Percentiles rank a stretch among this genome's conserved stretches.
Conservation (phyloP, 1,140 invertebrate genomes). For the Drosophila sechellia region DNA sequence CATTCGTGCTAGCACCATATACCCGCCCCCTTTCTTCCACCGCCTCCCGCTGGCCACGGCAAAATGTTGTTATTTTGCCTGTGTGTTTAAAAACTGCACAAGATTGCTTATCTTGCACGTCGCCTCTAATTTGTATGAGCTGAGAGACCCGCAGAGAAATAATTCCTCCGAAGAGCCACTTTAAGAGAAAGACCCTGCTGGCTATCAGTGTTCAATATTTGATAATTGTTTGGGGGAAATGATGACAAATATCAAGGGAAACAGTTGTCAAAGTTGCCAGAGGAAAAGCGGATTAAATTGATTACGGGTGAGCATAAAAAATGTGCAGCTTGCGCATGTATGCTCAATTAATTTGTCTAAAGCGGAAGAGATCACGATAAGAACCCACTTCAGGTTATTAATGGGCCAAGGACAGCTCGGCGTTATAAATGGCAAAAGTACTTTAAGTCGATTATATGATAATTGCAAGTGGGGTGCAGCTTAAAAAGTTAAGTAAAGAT, state of each 20-base stretch:
- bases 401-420: constrained; percentile 10
- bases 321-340: neutral
- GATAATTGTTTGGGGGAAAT: constrained; percentile 45
- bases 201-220: constrained; percentile 37
- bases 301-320: constrained; percentile 13
- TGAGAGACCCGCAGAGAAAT: constrained; percentile 23
- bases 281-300: constrained; percentile 15
- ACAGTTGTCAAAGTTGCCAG: constrained; percentile 5
- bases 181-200: constrained; percentile 15
- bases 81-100: constrained; percentile 47
- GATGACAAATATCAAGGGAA: constrained; percentile 14
- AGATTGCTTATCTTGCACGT: constrained; percentile 76
- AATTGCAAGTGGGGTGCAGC: constrained; percentile 5
- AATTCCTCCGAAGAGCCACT: neutral
- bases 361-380: constrained; percentile 16
- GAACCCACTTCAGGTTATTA: constrained; percentile 11
- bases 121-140: constrained; percentile 67
- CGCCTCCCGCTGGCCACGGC: constrained; percentile 4
- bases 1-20: constrained; percentile 21
- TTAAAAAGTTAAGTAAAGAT: constrained; percentile 14
- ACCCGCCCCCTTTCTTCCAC: constrained; percentile 5
- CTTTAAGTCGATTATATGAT: constrained; percentile 19
- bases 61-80: constrained; percentile 51
- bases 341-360: constrained; percentile 24
- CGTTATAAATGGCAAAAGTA: constrained; percentile 27